These are phyloP conservation scores for Troides oblongomaculatus DNA, from an alignment of 2,888 invertebrate species.

Conservation along the genomic window DNA sequence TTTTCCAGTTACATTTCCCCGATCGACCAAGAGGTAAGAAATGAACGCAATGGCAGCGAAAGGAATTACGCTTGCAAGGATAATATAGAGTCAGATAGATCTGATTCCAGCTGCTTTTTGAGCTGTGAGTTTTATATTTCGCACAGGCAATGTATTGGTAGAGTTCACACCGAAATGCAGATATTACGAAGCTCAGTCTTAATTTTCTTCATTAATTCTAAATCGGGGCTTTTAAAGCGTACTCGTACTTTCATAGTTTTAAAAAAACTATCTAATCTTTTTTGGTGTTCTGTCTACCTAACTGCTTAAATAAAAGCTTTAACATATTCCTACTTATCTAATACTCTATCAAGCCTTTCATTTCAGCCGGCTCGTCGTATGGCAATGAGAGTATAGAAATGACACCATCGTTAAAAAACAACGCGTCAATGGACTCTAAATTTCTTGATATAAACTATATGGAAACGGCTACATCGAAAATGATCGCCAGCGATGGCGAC, in stretches of 20 bases:
- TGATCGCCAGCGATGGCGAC: constrained; percentile 80
- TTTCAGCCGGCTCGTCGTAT: constrained; percentile 72
- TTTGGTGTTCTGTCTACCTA: constrained; percentile 17
- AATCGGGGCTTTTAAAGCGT: not conserved
- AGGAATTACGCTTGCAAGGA: constrained; percentile 62
- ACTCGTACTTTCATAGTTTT: not conserved
- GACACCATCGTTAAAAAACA: constrained; percentile 70
- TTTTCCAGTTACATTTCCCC: constrained; percentile 71
- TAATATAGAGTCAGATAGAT: constrained; percentile 62
- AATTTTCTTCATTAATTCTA: no score
- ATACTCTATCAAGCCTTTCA: constrained; percentile 4
- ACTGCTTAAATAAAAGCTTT: constrained; percentile 19
- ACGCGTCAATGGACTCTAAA: constrained; percentile 67
- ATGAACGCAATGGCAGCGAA: constrained; percentile 47
- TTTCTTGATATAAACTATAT: constrained; percentile 48
- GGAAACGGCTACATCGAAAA: constrained; percentile 69
- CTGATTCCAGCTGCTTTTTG: constrained; percentile 77
- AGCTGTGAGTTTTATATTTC: constrained; percentile 66
- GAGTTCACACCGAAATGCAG: constrained; percentile 7
- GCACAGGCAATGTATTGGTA: constrained; percentile 16
- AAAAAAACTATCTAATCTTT: not conserved
- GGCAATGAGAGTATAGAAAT: constrained; percentile 75
- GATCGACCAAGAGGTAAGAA: constrained; percentile 74
- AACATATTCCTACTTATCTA: not conserved
- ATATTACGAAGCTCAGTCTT: not conserved